phyloP scores from a whole-genome alignment of 2,888 invertebrate species.

The Pollenia griseotomentosa region DNA sequence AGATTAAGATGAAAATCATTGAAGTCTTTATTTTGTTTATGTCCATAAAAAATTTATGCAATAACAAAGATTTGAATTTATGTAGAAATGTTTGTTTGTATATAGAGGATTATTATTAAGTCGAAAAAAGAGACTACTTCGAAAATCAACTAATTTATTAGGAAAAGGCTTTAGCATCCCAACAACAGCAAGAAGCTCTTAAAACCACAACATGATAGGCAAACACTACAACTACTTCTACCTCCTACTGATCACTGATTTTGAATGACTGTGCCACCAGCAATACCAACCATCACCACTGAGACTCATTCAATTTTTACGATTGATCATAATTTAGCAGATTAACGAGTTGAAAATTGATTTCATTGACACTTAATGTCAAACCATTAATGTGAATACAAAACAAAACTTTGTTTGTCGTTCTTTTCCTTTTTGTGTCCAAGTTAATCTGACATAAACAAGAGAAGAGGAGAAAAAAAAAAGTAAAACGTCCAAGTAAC shows the following conservation, averaged over 20 bases:
- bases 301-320: constrained; percentile 66
- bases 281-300: constrained; percentile 5
- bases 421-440: constrained; percentile 14
- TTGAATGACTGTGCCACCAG: constrained; percentile 41
- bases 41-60: constrained; percentile 9
- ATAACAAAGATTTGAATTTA: constrained; percentile 54
- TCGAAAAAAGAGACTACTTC: not conserved
- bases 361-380: constrained; percentile 81
- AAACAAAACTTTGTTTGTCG: constrained; percentile 61
- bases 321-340: constrained; percentile 79
- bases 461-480: not conserved
- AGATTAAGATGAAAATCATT: constrained; percentile 54
- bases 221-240: constrained; percentile 7
- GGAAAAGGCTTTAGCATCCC: constrained; percentile 25
- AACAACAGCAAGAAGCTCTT: constrained; percentile 45
- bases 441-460: constrained; percentile 38
- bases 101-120: constrained; percentile 34
- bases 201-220: constrained; percentile 27
- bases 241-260: constrained; percentile 50
- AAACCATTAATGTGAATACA: constrained; percentile 72
- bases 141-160: constrained; percentile 41
- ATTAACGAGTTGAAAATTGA: constrained; percentile 82
- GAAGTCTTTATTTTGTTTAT: constrained; percentile 35
- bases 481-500: constrained; percentile 5
- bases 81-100: not conserved